phyloP scores from a whole-genome alignment of 2,888 invertebrate genomes.

The Archips crataeganus region DNA sequence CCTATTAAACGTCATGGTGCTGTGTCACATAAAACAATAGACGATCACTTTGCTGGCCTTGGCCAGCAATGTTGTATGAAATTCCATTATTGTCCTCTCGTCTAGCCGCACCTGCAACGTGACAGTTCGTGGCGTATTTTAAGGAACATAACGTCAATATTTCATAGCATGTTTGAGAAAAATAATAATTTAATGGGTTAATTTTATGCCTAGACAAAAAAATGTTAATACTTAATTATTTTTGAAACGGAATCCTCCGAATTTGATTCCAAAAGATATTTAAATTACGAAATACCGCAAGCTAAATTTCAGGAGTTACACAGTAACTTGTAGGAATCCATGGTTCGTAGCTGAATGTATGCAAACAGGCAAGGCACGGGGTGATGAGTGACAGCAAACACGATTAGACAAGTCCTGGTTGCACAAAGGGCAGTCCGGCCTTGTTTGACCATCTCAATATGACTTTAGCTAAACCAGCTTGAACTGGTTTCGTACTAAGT shows the following conservation, averaged over 20 bases:
- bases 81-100: no score
- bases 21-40: no score
- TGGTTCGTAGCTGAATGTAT: slow-evolving; percentile 14
- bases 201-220: no score
- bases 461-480: neutral
- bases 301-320: neutral
- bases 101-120: no score
- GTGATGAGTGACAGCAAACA: slow-evolving; percentile 15
- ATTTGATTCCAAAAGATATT: slow-evolving; percentile 31
- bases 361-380: slow-evolving; percentile 16
- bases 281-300: slow-evolving; percentile 8
- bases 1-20: no score
- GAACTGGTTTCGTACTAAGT: neutral
- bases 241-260: neutral
- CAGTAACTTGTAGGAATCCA: neutral
- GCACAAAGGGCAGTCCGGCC: slow-evolving; percentile 8
- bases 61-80: no score
- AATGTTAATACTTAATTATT: no score
- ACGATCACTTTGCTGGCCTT: no score
- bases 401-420: slow-evolving; percentile 2
- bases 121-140: no score
- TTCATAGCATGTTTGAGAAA: no score
- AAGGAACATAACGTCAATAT: no score
- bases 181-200: no score
- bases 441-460: neutral